These are phyloP conservation scores for Macropis europaea DNA, from an alignment of 2,888 invertebrate genomes.

Conservation along the genomic window DNA sequence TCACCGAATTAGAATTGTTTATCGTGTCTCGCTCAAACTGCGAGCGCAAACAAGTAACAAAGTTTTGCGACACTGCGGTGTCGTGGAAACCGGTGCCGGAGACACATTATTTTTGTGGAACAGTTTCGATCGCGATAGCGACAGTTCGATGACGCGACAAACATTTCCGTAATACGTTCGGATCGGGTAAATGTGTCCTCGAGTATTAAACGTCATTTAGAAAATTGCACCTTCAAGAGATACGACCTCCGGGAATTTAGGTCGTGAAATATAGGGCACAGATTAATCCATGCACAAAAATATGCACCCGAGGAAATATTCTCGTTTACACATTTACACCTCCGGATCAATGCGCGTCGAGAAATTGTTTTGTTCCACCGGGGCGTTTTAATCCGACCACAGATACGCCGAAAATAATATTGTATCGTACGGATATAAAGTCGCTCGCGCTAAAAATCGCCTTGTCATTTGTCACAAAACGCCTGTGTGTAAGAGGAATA, in stretches of 20 bases:
- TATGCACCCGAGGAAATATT: constrained; percentile 13
- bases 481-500: too few relatives aligned
- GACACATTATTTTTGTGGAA: not conserved
- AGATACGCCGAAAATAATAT: too few relatives aligned
- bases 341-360: not conserved
- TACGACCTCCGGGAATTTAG: constrained; percentile 20
- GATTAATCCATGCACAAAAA: constrained; percentile 26
- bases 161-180: constrained; percentile 6
- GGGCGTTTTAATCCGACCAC: not conserved
- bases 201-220: constrained; percentile 25
- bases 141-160: constrained; percentile 8
- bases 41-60: constrained; percentile 3
- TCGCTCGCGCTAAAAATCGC: too few relatives aligned
- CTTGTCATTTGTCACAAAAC: too few relatives aligned
- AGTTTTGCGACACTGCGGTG: not conserved
- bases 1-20: constrained; percentile 26
- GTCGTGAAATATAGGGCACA: constrained; percentile 37
- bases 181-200: not conserved
- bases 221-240: constrained; percentile 19
- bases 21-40: not conserved
- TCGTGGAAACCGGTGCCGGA: not conserved
- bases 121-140: constrained; percentile 7
- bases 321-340: constrained; percentile 2
- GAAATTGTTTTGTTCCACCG: not conserved
- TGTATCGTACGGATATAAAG: too few relatives aligned